These are phyloP conservation scores for Rhinophrynus dorsalis DNA, from an alignment of 2,797 vertebrate species.

Conservation along the genomic window DNA sequence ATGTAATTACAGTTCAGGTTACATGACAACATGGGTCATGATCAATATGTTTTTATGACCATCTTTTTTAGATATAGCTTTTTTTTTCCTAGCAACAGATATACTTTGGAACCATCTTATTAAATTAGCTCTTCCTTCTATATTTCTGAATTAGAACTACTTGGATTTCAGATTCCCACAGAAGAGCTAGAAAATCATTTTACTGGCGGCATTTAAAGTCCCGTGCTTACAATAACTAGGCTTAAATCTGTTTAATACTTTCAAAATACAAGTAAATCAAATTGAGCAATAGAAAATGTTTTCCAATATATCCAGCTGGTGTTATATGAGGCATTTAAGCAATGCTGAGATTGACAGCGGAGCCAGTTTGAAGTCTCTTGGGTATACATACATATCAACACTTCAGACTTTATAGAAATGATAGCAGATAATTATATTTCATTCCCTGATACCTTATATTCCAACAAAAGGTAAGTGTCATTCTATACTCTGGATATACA, in stretches of 20 bases:
- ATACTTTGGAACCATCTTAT: too few relatives aligned
- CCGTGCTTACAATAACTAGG: slow-evolving; percentile 14
- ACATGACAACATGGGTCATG: too few relatives aligned
- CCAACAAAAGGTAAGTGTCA: neutral
- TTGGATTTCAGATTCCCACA: neutral
- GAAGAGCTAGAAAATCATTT: slow-evolving; percentile 1
- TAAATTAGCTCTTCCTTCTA: neutral
- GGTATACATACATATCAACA: slow-evolving; percentile 9
- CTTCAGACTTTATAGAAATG: neutral
- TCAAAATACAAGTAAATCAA: slow-evolving; percentile 50
- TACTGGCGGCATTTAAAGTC: slow-evolving; percentile 1
- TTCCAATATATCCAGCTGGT: slow-evolving; percentile 34
- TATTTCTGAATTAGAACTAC: neutral
- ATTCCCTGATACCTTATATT: slow-evolving; percentile 3
- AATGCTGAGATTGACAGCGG: slow-evolving; percentile 2
- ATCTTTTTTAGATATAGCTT: too few relatives aligned
- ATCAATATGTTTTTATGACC: too few relatives aligned
- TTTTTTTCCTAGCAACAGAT: too few relatives aligned
- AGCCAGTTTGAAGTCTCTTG: neutral
- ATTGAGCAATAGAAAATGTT: slow-evolving; percentile 28
- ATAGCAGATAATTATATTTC: slow-evolving; percentile 24
- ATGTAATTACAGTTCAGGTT: too few relatives aligned
- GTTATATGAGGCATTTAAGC: slow-evolving; percentile 40
- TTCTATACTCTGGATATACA: too few relatives aligned
- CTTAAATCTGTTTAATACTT: slow-evolving; percentile 24